A percentile compares a stretch with the other conserved stretches of the same genome.
phyloP scores from a whole-genome alignment of 2,113 vertebrate genomes.

The Pelecanus crispus region DNA sequence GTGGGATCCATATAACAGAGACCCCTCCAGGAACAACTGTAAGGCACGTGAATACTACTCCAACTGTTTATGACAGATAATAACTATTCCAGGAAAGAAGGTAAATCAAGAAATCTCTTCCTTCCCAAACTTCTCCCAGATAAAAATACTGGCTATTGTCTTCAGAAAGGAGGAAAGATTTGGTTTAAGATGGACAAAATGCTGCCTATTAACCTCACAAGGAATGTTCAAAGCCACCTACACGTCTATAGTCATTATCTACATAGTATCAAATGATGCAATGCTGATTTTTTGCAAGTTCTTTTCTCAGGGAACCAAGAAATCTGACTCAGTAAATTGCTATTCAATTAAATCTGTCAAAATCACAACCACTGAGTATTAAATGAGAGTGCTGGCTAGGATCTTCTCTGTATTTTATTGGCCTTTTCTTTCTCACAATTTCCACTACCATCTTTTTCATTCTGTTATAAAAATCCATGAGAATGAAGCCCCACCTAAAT shows the following conservation, averaged over 20 bases:
- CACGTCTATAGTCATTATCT: background rate
- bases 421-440: background rate
- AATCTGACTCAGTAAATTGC: background rate
- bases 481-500: background rate
- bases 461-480: background rate
- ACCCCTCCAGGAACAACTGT: background rate
- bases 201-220: background rate
- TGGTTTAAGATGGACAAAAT: background rate
- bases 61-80: background rate
- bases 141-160: background rate
- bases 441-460: background rate
- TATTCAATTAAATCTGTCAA: background rate
- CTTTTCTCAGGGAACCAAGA: background rate
- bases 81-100: background rate
- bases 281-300: background rate
- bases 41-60: background rate
- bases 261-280: background rate
- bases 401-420: background rate
- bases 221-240: background rate
- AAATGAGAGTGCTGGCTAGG: background rate
- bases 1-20: background rate
- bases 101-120: background rate
- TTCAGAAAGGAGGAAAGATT: background rate
- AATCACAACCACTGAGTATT: background rate
- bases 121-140: background rate